These are phyloP conservation scores for Sitodiplosis mosellana DNA, from an alignment of 1,140 invertebrate species.

Conservation along the genomic window DNA sequence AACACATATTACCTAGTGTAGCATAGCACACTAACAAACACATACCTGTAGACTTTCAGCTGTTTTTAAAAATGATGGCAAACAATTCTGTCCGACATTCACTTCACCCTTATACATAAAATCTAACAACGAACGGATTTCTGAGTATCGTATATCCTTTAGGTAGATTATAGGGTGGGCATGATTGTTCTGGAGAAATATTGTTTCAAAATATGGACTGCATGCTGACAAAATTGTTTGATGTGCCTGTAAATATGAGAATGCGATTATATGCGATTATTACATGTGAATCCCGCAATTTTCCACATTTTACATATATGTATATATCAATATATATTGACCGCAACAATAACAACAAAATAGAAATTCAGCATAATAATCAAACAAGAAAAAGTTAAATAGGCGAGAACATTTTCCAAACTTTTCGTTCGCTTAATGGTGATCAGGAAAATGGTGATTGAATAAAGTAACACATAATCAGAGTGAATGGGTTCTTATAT, in stretches of 20 bases:
- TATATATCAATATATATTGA: too few species aligned
- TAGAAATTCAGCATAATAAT: too few species aligned
- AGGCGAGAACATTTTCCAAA: too few species aligned
- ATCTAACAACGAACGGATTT: conserved; percentile 71
- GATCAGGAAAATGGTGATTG: too few species aligned
- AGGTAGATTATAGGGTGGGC: conserved; percentile 84
- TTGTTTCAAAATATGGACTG: conserved; percentile 85
- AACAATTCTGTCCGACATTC: conserved; percentile 68
- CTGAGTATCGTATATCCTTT: conserved; percentile 70
- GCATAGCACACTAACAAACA: background rate
- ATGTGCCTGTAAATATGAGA: conserved; percentile 43
- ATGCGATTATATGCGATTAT: background rate
- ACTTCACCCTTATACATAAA: conserved; percentile 87
- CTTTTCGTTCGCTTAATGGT: too few species aligned
- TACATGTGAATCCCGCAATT: background rate
- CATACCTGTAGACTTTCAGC: conserved; percentile 74
- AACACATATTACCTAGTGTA: background rate
- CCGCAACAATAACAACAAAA: too few species aligned
- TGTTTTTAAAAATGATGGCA: conserved; percentile 76
- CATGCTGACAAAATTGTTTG: conserved; percentile 85
- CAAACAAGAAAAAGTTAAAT: too few species aligned
- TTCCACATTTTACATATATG: too few species aligned
- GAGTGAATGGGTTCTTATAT: too few species aligned
- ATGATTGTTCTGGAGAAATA: conserved; percentile 78
- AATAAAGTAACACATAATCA: too few species aligned